Evolutionary conservation across 2,113 vertebrate species (phyloP), one percentile per base, ranked within the genome.

Genomic region (human (Homo sapiens)): DNA sequence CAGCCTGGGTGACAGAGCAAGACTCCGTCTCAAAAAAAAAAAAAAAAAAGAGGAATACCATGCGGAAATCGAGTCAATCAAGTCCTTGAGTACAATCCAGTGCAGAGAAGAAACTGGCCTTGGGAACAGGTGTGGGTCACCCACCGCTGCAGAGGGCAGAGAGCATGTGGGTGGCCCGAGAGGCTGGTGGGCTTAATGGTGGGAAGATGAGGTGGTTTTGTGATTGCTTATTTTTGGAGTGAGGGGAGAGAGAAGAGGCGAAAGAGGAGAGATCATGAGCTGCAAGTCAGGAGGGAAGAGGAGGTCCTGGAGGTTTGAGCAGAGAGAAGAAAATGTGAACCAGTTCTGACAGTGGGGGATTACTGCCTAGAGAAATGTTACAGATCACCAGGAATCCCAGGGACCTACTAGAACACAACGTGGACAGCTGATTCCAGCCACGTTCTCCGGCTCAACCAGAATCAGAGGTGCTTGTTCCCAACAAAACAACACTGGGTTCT

Each of bases 31-130:
- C 5, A 13, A 35, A 45, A 22, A 3, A 57, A 22, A 16, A 5
- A 40, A 81, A 32, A 43, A 22, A 3, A 59, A 22, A 16, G 9
- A 82, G 23, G 4, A 38, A 9, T 1, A 35, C 48, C 9, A 32
- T 9, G 52, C 7, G 13, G 79, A 64, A 30, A 64, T 6, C 5
- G 13, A 64, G 11, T 18, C 23, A 45, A 23, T 14, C 40, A 20
- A 27, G 16, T 18, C 17, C 68, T 1, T 2, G 45, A 30, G 70
- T 2, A 1, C 3, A 11, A 16, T 23, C 52, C 48, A 12, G 9
- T 0, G 3, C 18, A 1, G 11, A 1, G 2, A 35, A n/a, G 35
- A 38, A 38, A 13, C 8, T 2, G 17, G 75, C 32, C 32, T 17
- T 14, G 11, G 55, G 57, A 45, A 30, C 6, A 22, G 17, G 52